Percentiles rank a stretch among this genome's conserved stretches.
These are phyloP conservation scores for Ennomos quercinarius DNA, from an alignment of 2,888 invertebrate genomes.

Conservation along the genomic window DNA sequence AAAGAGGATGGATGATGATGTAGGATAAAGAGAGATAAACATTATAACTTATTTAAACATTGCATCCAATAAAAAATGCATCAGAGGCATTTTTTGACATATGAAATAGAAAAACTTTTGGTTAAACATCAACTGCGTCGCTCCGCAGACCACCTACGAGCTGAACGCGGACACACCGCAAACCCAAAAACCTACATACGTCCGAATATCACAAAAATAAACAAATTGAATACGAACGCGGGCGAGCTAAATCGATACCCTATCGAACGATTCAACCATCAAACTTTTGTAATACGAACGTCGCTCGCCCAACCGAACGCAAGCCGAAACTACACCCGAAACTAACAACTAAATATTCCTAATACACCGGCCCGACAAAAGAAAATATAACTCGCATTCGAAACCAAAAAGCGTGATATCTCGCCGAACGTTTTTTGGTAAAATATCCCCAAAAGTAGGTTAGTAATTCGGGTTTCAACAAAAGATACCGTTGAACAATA, in stretches of 20 bases:
- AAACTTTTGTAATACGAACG: constrained; percentile 75
- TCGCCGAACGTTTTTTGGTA: constrained; percentile 67
- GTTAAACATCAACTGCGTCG: constrained; percentile 49
- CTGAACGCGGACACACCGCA: constrained; percentile 71
- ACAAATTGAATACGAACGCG: constrained; percentile 65
- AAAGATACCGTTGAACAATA: constrained; percentile 70
- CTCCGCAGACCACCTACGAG: constrained; percentile 64
- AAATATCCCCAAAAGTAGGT: constrained; percentile 83
- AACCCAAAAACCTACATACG: constrained; percentile 82
- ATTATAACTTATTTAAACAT: no score
- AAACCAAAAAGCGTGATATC: constrained; percentile 80
- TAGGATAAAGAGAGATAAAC: no score
- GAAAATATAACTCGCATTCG: constrained; percentile 77
- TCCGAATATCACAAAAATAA: constrained; percentile 73
- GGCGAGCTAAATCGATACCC: constrained; percentile 75
- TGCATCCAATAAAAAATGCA: background rate
- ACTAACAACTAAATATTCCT: constrained; percentile 69
- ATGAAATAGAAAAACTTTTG: constrained; percentile 59
- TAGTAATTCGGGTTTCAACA: constrained; percentile 80
- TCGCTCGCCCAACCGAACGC: constrained; percentile 46
- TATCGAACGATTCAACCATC: constrained; percentile 66
- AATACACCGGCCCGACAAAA: constrained; percentile 72
- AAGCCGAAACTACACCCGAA: constrained; percentile 39
- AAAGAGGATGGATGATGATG: no score
- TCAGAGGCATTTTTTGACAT: constrained; percentile 50